A percentile compares a stretch with the other conserved stretches of the same genome.
These are phyloP conservation scores for Mareca strepera DNA, from an alignment of 2,797 vertebrate genomes.

Conservation along the genomic window DNA sequence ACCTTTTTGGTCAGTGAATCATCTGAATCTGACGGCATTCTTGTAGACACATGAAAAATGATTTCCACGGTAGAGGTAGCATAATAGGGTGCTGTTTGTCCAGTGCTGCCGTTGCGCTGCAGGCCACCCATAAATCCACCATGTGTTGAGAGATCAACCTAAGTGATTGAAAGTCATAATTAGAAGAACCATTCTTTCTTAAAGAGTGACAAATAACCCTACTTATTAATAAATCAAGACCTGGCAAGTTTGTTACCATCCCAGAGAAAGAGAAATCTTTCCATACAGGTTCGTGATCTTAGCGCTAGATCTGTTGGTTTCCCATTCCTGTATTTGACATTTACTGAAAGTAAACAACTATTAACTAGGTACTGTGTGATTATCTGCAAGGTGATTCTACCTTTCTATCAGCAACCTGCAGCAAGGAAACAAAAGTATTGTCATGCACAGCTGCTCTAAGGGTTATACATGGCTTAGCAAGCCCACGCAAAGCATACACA, in stretches of 20 bases:
- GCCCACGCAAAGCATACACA: neutral
- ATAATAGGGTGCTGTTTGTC: slow-evolving; percentile 94
- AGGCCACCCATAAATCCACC: slow-evolving; percentile 99
- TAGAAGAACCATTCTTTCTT: neutral
- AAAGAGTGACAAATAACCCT: neutral
- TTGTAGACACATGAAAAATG: slow-evolving; percentile 98
- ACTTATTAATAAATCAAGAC: neutral
- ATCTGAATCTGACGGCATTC: slow-evolving; percentile 94
- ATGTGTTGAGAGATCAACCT: slow-evolving; percentile 96
- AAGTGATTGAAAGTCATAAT: neutral
- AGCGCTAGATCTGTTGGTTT: neutral
- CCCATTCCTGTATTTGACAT: neutral
- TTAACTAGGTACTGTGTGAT: neutral
- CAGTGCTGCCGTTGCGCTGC: slow-evolving; percentile 97
- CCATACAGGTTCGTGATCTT: rapidly evolving
- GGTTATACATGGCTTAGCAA: neutral
- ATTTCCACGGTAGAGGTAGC: slow-evolving; percentile 97
- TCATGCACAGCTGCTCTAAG: neutral
- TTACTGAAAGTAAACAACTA: neutral
- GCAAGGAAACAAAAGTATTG: neutral
- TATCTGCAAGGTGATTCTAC: neutral
- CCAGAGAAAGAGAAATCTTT: neutral
- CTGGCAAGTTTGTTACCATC: neutral
- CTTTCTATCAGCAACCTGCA: neutral
- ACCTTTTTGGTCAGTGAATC: slow-evolving; percentile 98